Conservation (phyloP, 2,888 invertebrate genomes). For the Drosophila barbarae region DNA sequence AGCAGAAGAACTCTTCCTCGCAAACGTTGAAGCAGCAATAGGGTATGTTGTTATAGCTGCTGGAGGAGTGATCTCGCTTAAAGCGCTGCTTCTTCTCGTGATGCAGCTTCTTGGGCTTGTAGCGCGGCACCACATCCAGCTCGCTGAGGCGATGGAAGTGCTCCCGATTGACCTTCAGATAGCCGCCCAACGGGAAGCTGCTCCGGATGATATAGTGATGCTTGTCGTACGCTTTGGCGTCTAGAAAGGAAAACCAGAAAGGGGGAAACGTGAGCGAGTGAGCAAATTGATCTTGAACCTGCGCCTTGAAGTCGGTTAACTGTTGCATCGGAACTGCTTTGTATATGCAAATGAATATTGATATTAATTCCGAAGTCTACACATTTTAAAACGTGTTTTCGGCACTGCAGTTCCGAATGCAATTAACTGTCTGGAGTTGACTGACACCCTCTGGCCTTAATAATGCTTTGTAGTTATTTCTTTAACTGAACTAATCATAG, state of each 20-base stretch:
- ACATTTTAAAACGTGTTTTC: slow-evolving; percentile 33
- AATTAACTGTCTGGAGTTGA: slow-evolving; percentile 57
- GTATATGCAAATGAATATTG: slow-evolving; percentile 35
- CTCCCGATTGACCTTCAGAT: slow-evolving; percentile 72
- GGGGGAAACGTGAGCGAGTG: slow-evolving; percentile 24
- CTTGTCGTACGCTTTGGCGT: slow-evolving; percentile 61
- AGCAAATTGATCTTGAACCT: slow-evolving; percentile 60
- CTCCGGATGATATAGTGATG: slow-evolving; percentile 70
- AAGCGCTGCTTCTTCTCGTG: slow-evolving; percentile 64
- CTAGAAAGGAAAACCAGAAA: slow-evolving; percentile 61
- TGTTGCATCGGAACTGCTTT: slow-evolving; percentile 53
- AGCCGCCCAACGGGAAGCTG: slow-evolving; percentile 75
- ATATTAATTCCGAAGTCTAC: slow-evolving; percentile 31
- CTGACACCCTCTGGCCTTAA: slow-evolving; percentile 74
- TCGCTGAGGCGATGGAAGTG: slow-evolving; percentile 71
- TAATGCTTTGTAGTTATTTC: slow-evolving; percentile 16
- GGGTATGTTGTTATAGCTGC: slow-evolving; percentile 66
- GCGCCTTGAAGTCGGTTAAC: slow-evolving; percentile 65
- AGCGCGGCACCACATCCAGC: slow-evolving; percentile 72
- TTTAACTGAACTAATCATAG: background rate
- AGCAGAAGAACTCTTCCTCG: slow-evolving; percentile 77
- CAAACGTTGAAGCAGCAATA: slow-evolving; percentile 76
- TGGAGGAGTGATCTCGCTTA: slow-evolving; percentile 67
- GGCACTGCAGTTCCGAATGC: slow-evolving; percentile 55
- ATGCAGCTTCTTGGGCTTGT: slow-evolving; percentile 70